These are phyloP conservation scores for Micromesistius poutassou DNA, from an alignment of 2,797 vertebrate species.

Conservation along the genomic window DNA sequence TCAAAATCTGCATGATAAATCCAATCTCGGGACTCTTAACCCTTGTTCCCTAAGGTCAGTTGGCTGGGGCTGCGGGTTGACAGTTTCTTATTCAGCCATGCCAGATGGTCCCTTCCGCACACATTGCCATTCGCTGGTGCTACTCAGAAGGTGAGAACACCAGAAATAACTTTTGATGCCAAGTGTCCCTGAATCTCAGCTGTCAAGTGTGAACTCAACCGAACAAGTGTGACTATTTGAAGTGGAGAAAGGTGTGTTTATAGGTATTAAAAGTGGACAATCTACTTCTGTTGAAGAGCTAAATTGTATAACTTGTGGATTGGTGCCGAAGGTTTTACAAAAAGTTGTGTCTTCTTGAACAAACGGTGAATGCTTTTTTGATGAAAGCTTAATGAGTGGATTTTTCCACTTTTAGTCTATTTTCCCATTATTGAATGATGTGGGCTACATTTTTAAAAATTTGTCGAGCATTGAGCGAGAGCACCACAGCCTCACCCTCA, in stretches of 20 bases:
- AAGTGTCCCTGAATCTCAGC: constrained; percentile 21
- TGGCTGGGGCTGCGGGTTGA: constrained; percentile 61
- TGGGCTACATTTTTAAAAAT: not conserved
- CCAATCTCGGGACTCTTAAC: constrained; percentile 56
- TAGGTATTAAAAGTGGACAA: not conserved
- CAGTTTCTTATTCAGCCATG: constrained; percentile 58
- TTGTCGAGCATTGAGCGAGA: too few relatives aligned
- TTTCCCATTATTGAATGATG: too few relatives aligned
- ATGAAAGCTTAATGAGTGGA: not conserved
- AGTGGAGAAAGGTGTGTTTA: not conserved
- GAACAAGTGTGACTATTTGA: not conserved
- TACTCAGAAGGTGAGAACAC: constrained; percentile 67
- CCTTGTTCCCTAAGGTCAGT: constrained; percentile 65
- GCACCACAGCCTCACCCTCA: too few relatives aligned
- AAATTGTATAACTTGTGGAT: not conserved
- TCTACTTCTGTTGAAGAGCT: not conserved
- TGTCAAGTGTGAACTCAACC: constrained; percentile 3
- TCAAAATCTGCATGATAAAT: constrained; percentile 56
- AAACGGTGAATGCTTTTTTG: not conserved
- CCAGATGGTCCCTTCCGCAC: constrained; percentile 71
- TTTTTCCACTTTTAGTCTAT: too few relatives aligned
- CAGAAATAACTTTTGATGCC: constrained; percentile 56
- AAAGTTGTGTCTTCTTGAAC: not conserved
- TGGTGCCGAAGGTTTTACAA: not conserved
- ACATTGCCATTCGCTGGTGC: constrained; percentile 55